phyloP scores from a whole-genome alignment of 2,888 invertebrate genomes.

The Melinopterus prodromus region DNA sequence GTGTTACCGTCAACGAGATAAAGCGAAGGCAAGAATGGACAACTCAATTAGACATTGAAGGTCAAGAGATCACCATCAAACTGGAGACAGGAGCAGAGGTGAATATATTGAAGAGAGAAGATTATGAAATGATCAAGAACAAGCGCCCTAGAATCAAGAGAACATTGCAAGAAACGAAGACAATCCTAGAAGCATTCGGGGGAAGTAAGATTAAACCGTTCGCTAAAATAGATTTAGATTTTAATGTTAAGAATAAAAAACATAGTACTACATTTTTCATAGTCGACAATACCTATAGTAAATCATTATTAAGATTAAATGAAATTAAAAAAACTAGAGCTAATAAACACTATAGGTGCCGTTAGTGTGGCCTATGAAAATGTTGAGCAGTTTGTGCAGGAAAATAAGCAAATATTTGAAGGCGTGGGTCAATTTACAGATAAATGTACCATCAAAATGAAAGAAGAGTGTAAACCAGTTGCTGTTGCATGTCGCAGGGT shows the following conservation, averaged over 20 bases:
- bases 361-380: background rate
- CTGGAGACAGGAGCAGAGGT: too few species aligned
- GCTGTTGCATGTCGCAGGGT: conserved; percentile 7
- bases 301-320: conserved; percentile 19
- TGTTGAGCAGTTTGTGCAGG: conserved; percentile 12
- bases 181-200: conserved; percentile 13
- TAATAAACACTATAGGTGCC: conserved; percentile 8
- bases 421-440: conserved; percentile 6
- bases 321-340: conserved; percentile 6
- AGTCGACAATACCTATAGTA: background rate
- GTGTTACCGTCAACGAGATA: too few species aligned
- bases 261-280: background rate
- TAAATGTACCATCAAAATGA: conserved; percentile 16
- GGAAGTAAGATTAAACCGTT: conserved; percentile 16
- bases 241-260: conserved; percentile 7
- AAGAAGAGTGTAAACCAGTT: conserved; percentile 5
- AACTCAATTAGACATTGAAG: too few species aligned
- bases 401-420: conserved; percentile 14
- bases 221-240: conserved; percentile 8
- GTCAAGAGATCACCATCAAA: too few species aligned
- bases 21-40: too few species aligned
- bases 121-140: too few species aligned
- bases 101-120: too few species aligned
- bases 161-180: background rate
- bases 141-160: background rate